Percentiles rank a stretch among this genome's conserved stretches.
Conservation (phyloP, 2,113 vertebrate species). For the Lepidothrix coronata region DNA sequence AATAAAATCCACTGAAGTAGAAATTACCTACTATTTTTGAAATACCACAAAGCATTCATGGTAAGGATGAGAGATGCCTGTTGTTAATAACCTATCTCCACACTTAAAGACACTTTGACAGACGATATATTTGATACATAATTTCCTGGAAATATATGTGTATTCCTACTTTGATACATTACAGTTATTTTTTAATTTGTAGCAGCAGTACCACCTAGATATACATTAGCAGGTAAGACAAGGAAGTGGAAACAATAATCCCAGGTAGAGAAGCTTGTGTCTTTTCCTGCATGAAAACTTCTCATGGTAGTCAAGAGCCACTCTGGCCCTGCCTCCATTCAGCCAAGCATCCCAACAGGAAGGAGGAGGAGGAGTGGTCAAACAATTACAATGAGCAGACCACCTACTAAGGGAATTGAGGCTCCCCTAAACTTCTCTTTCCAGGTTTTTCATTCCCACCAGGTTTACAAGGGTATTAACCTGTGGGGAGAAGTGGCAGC, state of each 20-base stretch:
- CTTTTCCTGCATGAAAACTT: not conserved
- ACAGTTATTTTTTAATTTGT: not conserved
- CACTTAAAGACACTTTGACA: not conserved
- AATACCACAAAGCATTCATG: not conserved
- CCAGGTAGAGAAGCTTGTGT: not conserved
- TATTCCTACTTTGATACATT: not conserved
- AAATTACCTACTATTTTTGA: not conserved
- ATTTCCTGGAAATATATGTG: not conserved
- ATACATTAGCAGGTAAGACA: not conserved
- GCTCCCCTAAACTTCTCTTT: not conserved
- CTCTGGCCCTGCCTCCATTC: not conserved
- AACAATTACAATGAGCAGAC: not conserved
- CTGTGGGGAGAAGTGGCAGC: too few species aligned
- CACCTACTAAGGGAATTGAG: not conserved
- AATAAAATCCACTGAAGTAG: not conserved
- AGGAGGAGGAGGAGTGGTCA: not conserved
- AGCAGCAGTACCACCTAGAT: not conserved
- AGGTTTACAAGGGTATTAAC: not conserved
- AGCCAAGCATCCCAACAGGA: not conserved
- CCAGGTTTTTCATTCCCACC: not conserved
- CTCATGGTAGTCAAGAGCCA: not conserved
- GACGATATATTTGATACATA: not conserved
- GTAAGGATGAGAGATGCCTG: not conserved
- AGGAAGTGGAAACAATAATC: not conserved
- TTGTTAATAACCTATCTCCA: not conserved